Evolutionary conservation across 2,888 invertebrate species (phyloP).

Genomic region (Teleiodes luculella): DNA sequence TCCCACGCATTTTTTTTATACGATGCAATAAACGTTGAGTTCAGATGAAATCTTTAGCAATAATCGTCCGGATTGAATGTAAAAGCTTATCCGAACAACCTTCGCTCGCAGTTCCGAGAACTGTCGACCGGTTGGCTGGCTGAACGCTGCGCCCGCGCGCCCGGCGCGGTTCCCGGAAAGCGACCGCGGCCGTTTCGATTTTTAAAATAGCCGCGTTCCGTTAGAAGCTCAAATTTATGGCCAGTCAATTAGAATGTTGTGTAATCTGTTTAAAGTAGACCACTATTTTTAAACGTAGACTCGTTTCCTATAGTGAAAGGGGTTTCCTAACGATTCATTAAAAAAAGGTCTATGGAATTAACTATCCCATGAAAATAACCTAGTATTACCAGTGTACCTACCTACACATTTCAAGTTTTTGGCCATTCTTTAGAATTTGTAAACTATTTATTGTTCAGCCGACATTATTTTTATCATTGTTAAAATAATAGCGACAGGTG

Average conservation of each 20-base stretch:
- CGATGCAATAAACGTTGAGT: slow-evolving; percentile 40
- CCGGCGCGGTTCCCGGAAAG: slow-evolving; percentile 51
- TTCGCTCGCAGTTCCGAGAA: slow-evolving; percentile 62
- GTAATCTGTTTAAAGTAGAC: slow-evolving; percentile 56
- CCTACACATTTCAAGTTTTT: too few species aligned
- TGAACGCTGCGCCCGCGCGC: slow-evolving; percentile 26
- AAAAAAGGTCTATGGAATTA: slow-evolving; percentile 44
- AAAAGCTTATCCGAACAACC: slow-evolving; percentile 60
- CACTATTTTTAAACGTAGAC: slow-evolving; percentile 57
- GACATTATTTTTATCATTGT: too few species aligned
- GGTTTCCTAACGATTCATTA: slow-evolving; percentile 53
- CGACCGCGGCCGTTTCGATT: slow-evolving; percentile 59
- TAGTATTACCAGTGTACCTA: too few species aligned
- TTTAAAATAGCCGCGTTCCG: slow-evolving; percentile 69
- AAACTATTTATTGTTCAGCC: too few species aligned
- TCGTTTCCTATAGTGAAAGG: slow-evolving; percentile 66
- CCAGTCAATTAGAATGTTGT: slow-evolving; percentile 55
- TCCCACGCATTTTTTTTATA: not conserved
- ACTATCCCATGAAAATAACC: slow-evolving; percentile 37
- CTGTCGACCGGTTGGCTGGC: slow-evolving; percentile 28
- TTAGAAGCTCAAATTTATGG: slow-evolving; percentile 57
- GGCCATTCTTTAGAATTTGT: too few species aligned
- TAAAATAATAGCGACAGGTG: too few species aligned
- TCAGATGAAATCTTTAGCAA: slow-evolving; percentile 47
- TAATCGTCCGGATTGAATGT: slow-evolving; percentile 55